These are phyloP conservation scores for Spilarctia lutea DNA, from an alignment of 2,888 invertebrate genomes.

Conservation along the genomic window DNA sequence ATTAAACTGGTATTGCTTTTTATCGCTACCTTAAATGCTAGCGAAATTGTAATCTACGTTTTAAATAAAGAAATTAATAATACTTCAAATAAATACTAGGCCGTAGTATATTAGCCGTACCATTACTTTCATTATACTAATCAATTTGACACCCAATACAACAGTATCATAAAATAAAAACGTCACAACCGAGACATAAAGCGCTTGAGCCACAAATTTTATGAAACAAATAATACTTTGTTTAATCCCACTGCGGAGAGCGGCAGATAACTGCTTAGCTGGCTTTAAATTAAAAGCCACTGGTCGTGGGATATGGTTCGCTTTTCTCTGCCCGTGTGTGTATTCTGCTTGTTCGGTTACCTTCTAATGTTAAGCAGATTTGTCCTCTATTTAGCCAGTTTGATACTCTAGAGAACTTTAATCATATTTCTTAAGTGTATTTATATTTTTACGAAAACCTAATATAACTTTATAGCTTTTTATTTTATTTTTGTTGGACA, in stretches of 20 bases:
- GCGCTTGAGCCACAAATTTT: slow-evolving; percentile 35
- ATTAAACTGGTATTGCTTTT: neutral
- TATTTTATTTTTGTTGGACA: too few relatives aligned
- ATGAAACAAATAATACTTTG: slow-evolving; percentile 45
- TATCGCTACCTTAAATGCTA: neutral
- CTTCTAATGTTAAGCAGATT: slow-evolving; percentile 24
- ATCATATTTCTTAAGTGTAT: too few relatives aligned
- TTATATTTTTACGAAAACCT: too few relatives aligned
- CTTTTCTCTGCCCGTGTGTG: slow-evolving; percentile 27
- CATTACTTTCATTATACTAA: neutral
- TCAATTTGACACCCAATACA: neutral
- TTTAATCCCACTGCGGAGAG: slow-evolving; percentile 42
- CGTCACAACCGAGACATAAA: slow-evolving; percentile 12
- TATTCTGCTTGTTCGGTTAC: slow-evolving; percentile 38
- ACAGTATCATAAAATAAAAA: slow-evolving; percentile 20
- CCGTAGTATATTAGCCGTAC: neutral
- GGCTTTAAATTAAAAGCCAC: slow-evolving; percentile 56
- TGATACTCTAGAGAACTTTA: neutral
- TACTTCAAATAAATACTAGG: too few relatives aligned
- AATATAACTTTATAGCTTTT: too few relatives aligned
- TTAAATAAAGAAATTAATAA: neutral
- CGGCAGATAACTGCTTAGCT: slow-evolving; percentile 53
- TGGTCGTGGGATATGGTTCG: slow-evolving; percentile 27
- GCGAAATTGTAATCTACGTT: neutral
- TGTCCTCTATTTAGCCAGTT: neutral